Conservation (phyloP, 2,113 vertebrate genomes). For the Guaruba guarouba region DNA sequence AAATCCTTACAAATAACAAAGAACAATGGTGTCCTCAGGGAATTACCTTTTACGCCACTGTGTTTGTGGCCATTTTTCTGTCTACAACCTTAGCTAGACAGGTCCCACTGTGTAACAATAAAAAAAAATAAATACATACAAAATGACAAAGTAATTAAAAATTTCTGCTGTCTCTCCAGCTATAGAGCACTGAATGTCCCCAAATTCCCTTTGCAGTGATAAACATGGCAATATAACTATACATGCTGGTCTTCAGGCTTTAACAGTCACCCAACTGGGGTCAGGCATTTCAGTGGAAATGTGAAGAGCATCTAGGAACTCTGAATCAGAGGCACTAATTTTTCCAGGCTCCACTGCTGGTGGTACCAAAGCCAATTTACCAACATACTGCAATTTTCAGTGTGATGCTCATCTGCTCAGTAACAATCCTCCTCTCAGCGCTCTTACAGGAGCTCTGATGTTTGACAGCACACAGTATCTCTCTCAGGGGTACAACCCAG, state of each 20-base stretch:
- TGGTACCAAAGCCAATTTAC: background rate
- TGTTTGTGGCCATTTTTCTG: background rate
- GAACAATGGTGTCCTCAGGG: background rate
- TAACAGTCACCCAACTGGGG: background rate
- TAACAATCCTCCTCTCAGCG: background rate
- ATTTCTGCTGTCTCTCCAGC: background rate
- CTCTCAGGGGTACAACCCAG: background rate
- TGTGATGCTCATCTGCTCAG: background rate
- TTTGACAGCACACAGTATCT: background rate
- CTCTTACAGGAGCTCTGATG: background rate
- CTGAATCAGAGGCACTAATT: background rate
- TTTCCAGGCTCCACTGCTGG: background rate
- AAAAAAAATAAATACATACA: background rate
- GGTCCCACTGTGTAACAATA: background rate
- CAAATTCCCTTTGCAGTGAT: background rate
- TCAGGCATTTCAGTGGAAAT: background rate
- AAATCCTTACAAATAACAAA: background rate
- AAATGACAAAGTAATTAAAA: background rate
- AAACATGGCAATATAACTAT: background rate
- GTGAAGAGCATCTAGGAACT: background rate
- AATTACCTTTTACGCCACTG: background rate
- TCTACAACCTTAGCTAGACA: background rate
- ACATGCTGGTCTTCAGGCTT: background rate
- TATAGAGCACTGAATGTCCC: background rate
- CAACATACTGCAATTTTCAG: background rate